phyloP scores from a whole-genome alignment of 2,888 invertebrate species.

The Auanema sp. region DNA sequence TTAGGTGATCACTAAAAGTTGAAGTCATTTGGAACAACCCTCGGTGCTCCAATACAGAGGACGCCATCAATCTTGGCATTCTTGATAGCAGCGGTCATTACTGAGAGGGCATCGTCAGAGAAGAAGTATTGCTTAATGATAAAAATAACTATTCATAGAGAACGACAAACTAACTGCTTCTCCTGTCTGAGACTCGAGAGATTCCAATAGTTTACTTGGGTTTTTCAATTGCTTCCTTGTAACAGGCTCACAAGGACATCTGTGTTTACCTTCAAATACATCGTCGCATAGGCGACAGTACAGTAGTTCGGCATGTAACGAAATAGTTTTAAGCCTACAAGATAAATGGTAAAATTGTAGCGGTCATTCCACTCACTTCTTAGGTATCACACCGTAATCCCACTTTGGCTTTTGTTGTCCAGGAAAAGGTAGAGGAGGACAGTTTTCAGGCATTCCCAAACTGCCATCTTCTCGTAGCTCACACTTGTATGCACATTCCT shows the following conservation, averaged over 20 bases:
- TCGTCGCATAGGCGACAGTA: constrained; percentile 44
- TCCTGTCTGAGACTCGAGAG: constrained; percentile 45
- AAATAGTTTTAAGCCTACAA: constrained; percentile 21
- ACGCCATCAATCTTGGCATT: constrained; percentile 45
- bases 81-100: constrained; percentile 36
- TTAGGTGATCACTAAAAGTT: background rate
- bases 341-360: background rate
- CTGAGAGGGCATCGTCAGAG: constrained; percentile 47
- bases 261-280: constrained; percentile 41
- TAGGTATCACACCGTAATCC: constrained; percentile 34
- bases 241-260: constrained; percentile 35
- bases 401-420: background rate
- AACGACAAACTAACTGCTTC: constrained; percentile 45
- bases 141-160: background rate
- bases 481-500: constrained; percentile 24
- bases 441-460: background rate
- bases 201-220: constrained; percentile 31
- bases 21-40: constrained; percentile 13
- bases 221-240: constrained; percentile 27
- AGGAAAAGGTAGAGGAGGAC: background rate
- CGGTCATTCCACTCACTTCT: constrained; percentile 23
- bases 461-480: constrained; percentile 12
- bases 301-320: constrained; percentile 28
- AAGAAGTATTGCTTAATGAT: constrained; percentile 54
- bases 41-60: constrained; percentile 53